phyloP scores from a whole-genome alignment of 2,888 invertebrate species.

The Neoaliturus tenellus region DNA sequence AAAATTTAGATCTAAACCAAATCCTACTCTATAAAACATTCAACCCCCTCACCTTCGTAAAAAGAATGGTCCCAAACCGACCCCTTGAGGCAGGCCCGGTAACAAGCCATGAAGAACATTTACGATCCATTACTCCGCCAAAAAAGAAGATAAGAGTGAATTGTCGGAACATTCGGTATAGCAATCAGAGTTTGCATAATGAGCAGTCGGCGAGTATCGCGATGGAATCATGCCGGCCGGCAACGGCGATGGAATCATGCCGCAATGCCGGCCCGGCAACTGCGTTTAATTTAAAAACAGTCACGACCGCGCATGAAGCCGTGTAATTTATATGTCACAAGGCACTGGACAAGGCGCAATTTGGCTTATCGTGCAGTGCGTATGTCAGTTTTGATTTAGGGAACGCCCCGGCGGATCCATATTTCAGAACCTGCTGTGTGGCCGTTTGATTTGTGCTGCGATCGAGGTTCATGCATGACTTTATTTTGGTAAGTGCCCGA shows the following conservation, averaged over 20 bases:
- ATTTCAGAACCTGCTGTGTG: conserved; percentile 31
- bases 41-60: neutral
- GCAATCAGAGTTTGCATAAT: conserved; percentile 42
- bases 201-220: neutral
- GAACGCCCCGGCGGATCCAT: conserved; percentile 26
- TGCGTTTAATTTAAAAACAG: conserved; percentile 49
- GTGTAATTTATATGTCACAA: conserved; percentile 51
- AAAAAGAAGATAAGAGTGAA: conserved; percentile 25
- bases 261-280: conserved; percentile 29
- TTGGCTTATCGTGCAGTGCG: conserved; percentile 47
- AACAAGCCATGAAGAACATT: neutral
- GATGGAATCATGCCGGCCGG: neutral
- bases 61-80: neutral
- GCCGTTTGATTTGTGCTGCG: neutral
- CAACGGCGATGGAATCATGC: conserved; percentile 34
- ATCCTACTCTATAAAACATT: no score
- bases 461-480: conserved; percentile 20
- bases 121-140: conserved; percentile 10
- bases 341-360: conserved; percentile 46
- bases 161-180: neutral
- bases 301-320: conserved; percentile 47
- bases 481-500: conserved; percentile 19
- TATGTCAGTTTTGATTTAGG: conserved; percentile 51
- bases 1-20: no score
- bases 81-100: neutral